Evolutionary conservation across 2,888 invertebrate species (phyloP), one percentile per base, ranked within the genome.

Genomic region (Nesidiocoris tenuis): DNA sequence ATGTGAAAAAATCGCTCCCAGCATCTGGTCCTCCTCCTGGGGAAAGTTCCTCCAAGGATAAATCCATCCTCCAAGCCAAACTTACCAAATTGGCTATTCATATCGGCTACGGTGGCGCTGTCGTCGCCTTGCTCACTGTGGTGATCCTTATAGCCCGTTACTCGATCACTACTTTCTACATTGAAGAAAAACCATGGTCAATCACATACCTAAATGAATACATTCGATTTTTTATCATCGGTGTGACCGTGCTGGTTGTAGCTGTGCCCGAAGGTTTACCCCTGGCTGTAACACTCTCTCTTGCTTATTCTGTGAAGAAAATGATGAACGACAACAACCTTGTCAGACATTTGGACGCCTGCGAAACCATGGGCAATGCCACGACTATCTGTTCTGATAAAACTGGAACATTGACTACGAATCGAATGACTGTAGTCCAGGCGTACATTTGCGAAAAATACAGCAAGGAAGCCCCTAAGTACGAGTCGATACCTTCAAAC

Each of bases 31-130:
- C 57, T 22, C 72, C 56, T n/a, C 16, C 72, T 1, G 61, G 12
- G 7, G 76, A 76, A 63, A 90, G 91, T 82, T 93, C 93, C 84
- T 19, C 74, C 12, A 97, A 96, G 84, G 98, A 80, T 68, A 81
- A 81, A 78, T 89, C 89, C 56, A 88, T 90, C 1, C 84, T 90
- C 19, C 90, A 90, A 82, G 86, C 87, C 55, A 90, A 90, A 82
- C 85, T 90, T 23, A 89, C 89, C 19, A 86, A 87, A 80, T 83
- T 90, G 61, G 89, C 90, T 78, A 89, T 90, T 80, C 88, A 89
- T 82, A 90, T 90, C 80, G 90, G 90, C 63, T 89, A 90, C 83
- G 88, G 86, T 80, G 89, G 89, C 86, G 68, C 88, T 16, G 85
- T 86, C 65, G 87, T 90, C 75, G 89, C 89, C 70, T 86, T 88